Conservation (phyloP, 2,888 invertebrate genomes). For the Phaonia tiefii region DNA sequence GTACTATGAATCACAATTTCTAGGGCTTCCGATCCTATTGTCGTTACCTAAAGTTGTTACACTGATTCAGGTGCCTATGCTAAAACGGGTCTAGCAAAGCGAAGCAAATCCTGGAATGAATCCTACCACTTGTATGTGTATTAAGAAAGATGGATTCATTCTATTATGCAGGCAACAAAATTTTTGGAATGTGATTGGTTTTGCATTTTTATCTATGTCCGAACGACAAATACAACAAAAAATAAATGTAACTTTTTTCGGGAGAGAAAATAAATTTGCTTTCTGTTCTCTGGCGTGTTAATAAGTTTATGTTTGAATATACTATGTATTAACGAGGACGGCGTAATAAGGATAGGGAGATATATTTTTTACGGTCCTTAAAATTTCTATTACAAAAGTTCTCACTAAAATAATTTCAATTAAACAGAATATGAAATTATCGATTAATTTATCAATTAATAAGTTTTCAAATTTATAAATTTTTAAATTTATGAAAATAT, state of each 20-base stretch:
- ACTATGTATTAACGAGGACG: neutral
- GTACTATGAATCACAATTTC: conserved; percentile 1
- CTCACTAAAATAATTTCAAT: too few relatives aligned
- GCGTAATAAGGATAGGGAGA: too few relatives aligned
- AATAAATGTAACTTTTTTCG: conserved; percentile 8
- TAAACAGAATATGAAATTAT: too few relatives aligned
- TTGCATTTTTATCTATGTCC: neutral
- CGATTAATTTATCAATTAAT: too few relatives aligned
- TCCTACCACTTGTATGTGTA: neutral
- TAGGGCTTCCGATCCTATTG: neutral
- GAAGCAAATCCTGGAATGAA: neutral
- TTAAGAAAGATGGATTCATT: neutral
- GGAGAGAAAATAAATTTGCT: neutral
- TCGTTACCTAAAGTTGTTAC: neutral
- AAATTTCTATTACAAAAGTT: too few relatives aligned
- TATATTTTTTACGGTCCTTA: too few relatives aligned
- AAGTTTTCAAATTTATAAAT: too few relatives aligned
- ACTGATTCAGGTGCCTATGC: neutral
- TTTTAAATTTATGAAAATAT: too few relatives aligned
- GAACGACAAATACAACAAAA: neutral
- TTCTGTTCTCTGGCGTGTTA: conserved; percentile 42
- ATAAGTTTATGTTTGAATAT: conserved; percentile 28
- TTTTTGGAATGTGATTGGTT: conserved; percentile 38
- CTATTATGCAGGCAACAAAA: neutral
- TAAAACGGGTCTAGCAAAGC: neutral